Evolutionary conservation across 2,888 invertebrate genomes (phyloP), one percentile per base, ranked within the genome.

Genomic region (Diaphora mendica): DNA sequence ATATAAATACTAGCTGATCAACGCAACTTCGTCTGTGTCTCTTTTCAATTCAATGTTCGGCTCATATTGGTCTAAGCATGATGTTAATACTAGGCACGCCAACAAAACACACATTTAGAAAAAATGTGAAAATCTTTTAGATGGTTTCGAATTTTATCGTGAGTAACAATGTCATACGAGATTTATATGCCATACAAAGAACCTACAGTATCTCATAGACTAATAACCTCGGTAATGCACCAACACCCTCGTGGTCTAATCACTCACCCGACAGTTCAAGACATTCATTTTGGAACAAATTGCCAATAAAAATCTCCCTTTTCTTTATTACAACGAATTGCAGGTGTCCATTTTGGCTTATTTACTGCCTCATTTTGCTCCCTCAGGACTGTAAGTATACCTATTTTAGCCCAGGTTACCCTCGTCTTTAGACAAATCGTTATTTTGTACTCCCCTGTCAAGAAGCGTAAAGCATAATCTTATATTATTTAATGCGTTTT

Each of bases 351-450:
- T 74, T 74, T 62, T 23, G 39, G 35, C 64, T 71, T 64, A 71
- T 71, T 74, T 74, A 71, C 51, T 68, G 64, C 71, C 71, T 68
- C 74, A 74, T 71, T 74, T 74, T 67, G 42, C 39, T 68, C 33
- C 69, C 69, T 55, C 69, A 73, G 69, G 51, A 69, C n/a, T 65
- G 55, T 69, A 73, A 26, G 51, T 51, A 55, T 55, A 30, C 33
- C 35, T 68, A 35, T n/a, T 62, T 62, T 33, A 59, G 17, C n/a
- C 17, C 20, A 20, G 7, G 69, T 39, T 70, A 48, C 30, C 33
- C 26, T 48, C 48, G 11, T 35, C 9, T 26, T n/a, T 30, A n/a
- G 23, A 5, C 64, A 70, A 64, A 30, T 17, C 8, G 26, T 26
- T 26, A 59, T 13, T 59, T 30, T 26, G 5, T 30, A 13, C 15